A percentile compares a stretch with the other conserved stretches of the same genome.
phyloP scores from a whole-genome alignment of 2,888 invertebrate genomes.

The Rhyacophila evoluta region DNA sequence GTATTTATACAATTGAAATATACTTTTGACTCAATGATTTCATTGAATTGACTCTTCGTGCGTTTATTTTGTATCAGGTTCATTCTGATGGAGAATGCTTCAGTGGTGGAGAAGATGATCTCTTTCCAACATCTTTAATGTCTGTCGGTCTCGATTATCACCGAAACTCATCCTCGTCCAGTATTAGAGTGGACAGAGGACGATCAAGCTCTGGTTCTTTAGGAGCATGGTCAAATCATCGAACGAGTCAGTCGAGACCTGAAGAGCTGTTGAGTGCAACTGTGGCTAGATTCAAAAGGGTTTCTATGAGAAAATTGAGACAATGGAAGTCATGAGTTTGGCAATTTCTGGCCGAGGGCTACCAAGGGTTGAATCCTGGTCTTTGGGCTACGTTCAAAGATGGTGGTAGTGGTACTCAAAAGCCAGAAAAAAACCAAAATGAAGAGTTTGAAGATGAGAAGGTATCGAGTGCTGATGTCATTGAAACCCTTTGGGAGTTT shows the following conservation, averaged over 20 bases:
- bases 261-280: slow-evolving; percentile 79
- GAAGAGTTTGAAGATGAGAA: slow-evolving; percentile 45
- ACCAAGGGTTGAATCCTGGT: slow-evolving; percentile 44
- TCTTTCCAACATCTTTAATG: slow-evolving; percentile 42
- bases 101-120: slow-evolving; percentile 70
- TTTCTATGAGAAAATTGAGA: slow-evolving; percentile 81
- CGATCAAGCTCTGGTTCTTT: slow-evolving; percentile 44
- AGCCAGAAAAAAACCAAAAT: slow-evolving; percentile 33
- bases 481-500: slow-evolving; percentile 54
- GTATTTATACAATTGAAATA: too few species aligned
- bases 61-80: slow-evolving; percentile 64
- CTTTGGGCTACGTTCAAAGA: slow-evolving; percentile 37
- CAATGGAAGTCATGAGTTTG: slow-evolving; percentile 85
- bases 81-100: slow-evolving; percentile 80
- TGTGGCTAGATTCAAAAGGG: slow-evolving; percentile 82
- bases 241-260: slow-evolving; percentile 61
- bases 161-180: slow-evolving; percentile 46
- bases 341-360: slow-evolving; percentile 60
- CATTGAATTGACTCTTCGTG: too few species aligned
- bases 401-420: slow-evolving; percentile 30
- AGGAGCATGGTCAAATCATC: slow-evolving; percentile 40
- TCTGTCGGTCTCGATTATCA: slow-evolving; percentile 37
- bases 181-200: slow-evolving; percentile 39
- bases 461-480: slow-evolving; percentile 49
- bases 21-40: too few species aligned